Evolutionary conservation across 2,113 vertebrate species (phyloP), one percentile per base, ranked within the genome.

Genomic region (Chroicocephalus ridibundus): DNA sequence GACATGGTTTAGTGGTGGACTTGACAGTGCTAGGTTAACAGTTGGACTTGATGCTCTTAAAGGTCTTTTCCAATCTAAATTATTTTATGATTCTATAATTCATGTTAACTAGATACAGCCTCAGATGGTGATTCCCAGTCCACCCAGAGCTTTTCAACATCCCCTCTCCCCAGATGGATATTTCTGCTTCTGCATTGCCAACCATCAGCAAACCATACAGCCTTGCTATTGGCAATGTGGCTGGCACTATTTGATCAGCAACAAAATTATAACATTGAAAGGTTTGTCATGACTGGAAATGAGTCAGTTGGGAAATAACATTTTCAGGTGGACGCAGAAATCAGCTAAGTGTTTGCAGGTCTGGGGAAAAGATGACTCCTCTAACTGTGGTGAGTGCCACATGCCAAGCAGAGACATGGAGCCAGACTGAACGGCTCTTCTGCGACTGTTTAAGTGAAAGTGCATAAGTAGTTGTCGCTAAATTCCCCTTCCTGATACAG

Each of bases 401-500:
- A n/a, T 0, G 4, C 24, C 72, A 86, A 55, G 20, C n/a, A 86
- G n/a, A 80, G 34, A 36, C 17, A 7, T 0, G 5, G 46, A 90
- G 51, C 7, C 51, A 55, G 32, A 58, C 38, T 47, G 60, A 66
- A 29, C 1, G 2, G 34, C 40, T 51, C 25, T 47, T 54, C 49
- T 47, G n/a, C 0, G 0, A 38, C 38, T 58, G 20, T 47, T 54
- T 51, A 81, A 78, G 18, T 46, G 51, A 54, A 78, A 88, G 34
- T 0, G 0, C 10, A 12, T 36, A 82, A 74, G 31, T 14, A 92
- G 44, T 27, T 77, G 31, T 29, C 0, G 0, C 51, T 46, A 70
- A 86, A 52, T 2, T 69, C 26, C 15, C 11, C n/a, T 27, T 84
- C 22, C 25, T 61, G 19, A 24, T 60, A 14, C 9, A 46, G 71